A percentile compares a stretch with the other conserved stretches of the same genome.
Evolutionary conservation across 2,888 invertebrate genomes (phyloP).

Genomic region (Hemicrepidius hirtus): DNA sequence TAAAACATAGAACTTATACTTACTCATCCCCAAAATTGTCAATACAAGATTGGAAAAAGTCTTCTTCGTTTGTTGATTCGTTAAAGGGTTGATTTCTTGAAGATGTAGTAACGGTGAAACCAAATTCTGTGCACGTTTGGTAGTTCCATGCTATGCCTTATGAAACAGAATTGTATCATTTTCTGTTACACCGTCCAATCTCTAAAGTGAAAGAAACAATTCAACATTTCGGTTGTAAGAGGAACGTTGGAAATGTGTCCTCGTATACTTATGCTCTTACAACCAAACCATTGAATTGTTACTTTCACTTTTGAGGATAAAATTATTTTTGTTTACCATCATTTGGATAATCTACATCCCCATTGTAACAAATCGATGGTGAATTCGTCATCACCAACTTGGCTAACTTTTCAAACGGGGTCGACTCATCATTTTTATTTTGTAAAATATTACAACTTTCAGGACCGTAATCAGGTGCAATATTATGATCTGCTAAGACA

Average conservation of each 20-base stretch:
- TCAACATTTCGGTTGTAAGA: too few species aligned
- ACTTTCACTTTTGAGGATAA: too few species aligned
- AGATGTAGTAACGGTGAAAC: conserved; percentile 86
- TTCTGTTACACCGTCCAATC: too few species aligned
- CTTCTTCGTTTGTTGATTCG: conserved; percentile 69
- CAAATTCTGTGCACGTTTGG: conserved; percentile 91
- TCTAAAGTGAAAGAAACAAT: too few species aligned
- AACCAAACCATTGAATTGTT: too few species aligned
- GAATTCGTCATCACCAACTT: conserved; percentile 34
- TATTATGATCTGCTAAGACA: conserved; percentile 44
- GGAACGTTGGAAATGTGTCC: too few species aligned
- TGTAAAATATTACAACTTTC: conserved; percentile 40
- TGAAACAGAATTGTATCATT: conserved; percentile 5
- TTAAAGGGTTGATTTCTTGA: conserved; percentile 78
- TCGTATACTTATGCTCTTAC: too few species aligned
- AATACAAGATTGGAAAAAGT: conserved; percentile 82
- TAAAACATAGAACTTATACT: too few species aligned
- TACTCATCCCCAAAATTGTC: conserved; percentile 80
- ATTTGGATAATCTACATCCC: conserved; percentile 33
- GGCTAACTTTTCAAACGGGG: conserved; percentile 26
- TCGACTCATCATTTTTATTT: neutral
- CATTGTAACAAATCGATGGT: conserved; percentile 16
- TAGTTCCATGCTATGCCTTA: conserved; percentile 82
- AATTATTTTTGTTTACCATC: too few species aligned
- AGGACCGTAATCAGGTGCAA: conserved; percentile 36